Conservation (phyloP, 2,113 vertebrate genomes). For the Amphiprion ocellaris region DNA sequence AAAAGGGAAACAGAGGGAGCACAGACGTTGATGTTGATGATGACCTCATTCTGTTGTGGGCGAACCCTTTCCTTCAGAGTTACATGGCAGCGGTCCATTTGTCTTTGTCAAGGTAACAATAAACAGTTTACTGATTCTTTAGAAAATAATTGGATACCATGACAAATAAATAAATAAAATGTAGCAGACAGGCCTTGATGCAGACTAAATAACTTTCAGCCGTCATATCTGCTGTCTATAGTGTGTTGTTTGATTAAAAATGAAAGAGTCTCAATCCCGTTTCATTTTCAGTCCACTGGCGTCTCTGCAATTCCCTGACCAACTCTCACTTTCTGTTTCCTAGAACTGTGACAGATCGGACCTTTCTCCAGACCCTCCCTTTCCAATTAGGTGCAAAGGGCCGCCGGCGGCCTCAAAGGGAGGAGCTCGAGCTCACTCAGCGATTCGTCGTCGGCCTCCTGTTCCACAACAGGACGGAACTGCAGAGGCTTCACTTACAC, state of each 20-base stretch:
- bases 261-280: conserved; percentile 12
- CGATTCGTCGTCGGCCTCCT: conserved; percentile 87
- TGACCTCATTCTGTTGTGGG: conserved; percentile 76
- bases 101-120: conserved; percentile 79
- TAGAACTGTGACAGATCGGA: conserved; percentile 84
- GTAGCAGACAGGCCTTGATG: no score
- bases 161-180: neutral
- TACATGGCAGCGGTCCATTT: conserved; percentile 88
- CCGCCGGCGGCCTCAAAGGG: conserved; percentile 86
- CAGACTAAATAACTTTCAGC: neutral
- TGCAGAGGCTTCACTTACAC: conserved; percentile 60
- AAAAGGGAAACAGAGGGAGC: neutral
- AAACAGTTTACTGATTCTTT: neutral
- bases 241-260: conserved; percentile 13
- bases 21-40: neutral
- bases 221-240: neutral
- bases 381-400: conserved; percentile 76
- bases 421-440: conserved; percentile 88
- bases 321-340: conserved; percentile 68
- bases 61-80: conserved; percentile 88
- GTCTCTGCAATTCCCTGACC: neutral
- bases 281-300: neutral
- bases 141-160: neutral
- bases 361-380: conserved; percentile 81
- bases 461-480: conserved; percentile 77